Conservation (phyloP, 1,140 invertebrate genomes). For the Pachypeltis micranthus region DNA sequence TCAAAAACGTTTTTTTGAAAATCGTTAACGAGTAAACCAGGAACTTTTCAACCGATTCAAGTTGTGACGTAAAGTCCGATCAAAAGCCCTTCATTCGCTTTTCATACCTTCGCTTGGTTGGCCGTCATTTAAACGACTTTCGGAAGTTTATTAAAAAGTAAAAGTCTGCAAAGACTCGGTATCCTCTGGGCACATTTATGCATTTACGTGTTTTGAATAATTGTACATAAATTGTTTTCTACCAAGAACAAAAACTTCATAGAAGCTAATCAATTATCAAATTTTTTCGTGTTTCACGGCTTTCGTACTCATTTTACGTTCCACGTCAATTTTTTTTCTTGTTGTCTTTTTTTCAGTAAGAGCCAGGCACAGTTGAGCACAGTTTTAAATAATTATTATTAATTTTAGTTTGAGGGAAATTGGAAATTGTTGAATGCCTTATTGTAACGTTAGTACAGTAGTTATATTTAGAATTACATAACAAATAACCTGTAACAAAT, state of each 20-base stretch:
- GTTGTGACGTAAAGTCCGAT: too few relatives aligned
- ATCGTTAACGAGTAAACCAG: too few relatives aligned
- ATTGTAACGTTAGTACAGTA: slow-evolving; percentile 15
- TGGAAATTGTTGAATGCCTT: slow-evolving; percentile 18
- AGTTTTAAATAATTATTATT: not conserved
- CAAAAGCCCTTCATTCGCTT: too few relatives aligned
- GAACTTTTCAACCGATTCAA: too few relatives aligned
- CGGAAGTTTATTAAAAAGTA: too few relatives aligned
- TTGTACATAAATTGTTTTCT: slow-evolving; percentile 1
- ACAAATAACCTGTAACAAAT: not conserved
- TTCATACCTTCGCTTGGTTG: too few relatives aligned
- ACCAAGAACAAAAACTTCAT: not conserved
- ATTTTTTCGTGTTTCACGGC: not conserved
- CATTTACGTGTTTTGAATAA: not conserved
- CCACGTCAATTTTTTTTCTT: slow-evolving; percentile 5
- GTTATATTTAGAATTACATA: not conserved
- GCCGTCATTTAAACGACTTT: too few relatives aligned
- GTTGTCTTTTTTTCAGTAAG: not conserved
- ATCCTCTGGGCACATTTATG: slow-evolving; percentile 4
- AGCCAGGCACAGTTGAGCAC: not conserved
- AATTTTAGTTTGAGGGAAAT: slow-evolving; percentile 6
- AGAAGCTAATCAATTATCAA: not conserved
- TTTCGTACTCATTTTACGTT: not conserved
- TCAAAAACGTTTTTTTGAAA: too few relatives aligned
- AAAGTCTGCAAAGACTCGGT: too few relatives aligned